These are phyloP conservation scores for Corythoichthys haematopterus DNA, from an alignment of 2,113 vertebrate species.

Conservation along the genomic window DNA sequence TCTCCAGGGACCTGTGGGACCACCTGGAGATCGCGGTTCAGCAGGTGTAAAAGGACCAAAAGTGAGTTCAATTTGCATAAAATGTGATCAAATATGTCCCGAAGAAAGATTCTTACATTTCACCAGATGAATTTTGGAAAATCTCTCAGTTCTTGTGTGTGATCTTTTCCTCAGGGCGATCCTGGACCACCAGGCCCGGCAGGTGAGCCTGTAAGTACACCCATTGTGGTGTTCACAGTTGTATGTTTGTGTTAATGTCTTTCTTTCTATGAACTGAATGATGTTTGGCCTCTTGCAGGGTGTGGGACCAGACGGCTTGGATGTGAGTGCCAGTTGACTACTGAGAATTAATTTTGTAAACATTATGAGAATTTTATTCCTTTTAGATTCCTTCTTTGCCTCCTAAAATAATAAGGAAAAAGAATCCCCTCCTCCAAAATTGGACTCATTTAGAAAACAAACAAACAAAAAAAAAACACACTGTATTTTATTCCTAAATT, in stretches of 20 bases:
- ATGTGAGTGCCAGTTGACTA: conserved; percentile 74
- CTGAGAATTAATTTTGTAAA: background rate
- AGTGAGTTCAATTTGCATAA: conserved; percentile 63
- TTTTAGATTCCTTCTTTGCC: too few species aligned
- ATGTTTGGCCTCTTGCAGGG: conserved; percentile 67
- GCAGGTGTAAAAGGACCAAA: conserved; percentile 79
- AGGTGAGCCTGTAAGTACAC: conserved; percentile 82
- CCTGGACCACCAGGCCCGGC: conserved; percentile 76
- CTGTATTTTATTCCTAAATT: too few species aligned
- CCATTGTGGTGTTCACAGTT: background rate
- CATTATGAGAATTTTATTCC: background rate
- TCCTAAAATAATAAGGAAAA: too few species aligned
- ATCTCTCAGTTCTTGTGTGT: background rate
- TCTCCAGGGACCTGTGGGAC: conserved; percentile 84
- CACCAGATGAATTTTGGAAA: background rate
- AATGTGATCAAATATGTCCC: background rate
- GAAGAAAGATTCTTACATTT: background rate
- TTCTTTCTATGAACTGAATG: background rate
- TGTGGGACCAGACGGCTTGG: conserved; percentile 78
- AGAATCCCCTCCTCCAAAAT: too few species aligned
- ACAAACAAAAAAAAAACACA: too few species aligned
- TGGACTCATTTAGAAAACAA: too few species aligned
- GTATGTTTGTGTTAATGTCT: background rate
- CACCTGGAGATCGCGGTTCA: conserved; percentile 77
- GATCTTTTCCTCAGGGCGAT: conserved; percentile 76